Conservation (phyloP, 2,113 vertebrate genomes). For the Tachuris rubrigastra region DNA sequence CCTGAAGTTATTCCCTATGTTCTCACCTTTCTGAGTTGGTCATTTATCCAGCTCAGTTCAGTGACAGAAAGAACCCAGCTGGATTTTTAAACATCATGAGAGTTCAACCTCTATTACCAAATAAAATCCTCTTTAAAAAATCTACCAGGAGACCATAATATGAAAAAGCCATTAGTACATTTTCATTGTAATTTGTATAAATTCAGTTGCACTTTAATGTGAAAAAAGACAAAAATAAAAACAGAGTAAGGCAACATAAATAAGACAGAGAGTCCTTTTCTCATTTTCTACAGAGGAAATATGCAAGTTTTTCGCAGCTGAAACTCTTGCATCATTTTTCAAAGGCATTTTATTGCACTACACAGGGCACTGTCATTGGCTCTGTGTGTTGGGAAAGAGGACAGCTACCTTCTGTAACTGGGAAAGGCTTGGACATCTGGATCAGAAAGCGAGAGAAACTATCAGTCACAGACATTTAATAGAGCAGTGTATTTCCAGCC, state of each 20-base stretch:
- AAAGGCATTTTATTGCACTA: neutral
- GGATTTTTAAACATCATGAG: neutral
- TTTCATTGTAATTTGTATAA: neutral
- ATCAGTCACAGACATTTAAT: neutral
- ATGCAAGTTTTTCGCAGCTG: neutral
- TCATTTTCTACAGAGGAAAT: neutral
- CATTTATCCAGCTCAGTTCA: neutral
- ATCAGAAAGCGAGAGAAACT: neutral
- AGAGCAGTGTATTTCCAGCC: neutral
- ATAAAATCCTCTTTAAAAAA: neutral
- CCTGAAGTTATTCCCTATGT: neutral
- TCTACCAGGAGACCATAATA: neutral
- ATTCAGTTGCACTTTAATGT: neutral
- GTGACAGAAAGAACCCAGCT: neutral
- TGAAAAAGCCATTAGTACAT: neutral
- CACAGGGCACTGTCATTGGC: neutral
- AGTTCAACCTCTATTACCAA: neutral
- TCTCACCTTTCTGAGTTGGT: neutral
- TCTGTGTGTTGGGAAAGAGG: neutral
- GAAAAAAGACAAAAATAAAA: neutral
- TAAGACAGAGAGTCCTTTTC: neutral
- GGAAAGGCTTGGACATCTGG: neutral
- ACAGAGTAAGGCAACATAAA: neutral
- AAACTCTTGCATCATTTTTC: neutral
- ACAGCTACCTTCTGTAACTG: neutral